Base-by-base conservation (phyloP, 2,797 vertebrate species). In the Falco naumanni region DNA sequence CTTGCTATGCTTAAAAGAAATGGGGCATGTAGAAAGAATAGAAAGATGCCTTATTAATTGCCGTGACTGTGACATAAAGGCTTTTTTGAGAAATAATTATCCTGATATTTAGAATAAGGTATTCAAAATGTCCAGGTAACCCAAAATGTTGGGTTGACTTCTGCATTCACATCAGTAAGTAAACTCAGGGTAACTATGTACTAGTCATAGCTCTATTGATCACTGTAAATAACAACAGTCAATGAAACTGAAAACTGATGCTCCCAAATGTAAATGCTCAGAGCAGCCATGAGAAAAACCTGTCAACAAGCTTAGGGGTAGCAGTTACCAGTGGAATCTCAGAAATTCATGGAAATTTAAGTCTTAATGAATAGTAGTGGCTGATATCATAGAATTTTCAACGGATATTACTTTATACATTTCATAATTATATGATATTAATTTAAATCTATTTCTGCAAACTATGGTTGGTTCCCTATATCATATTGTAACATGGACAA, bases 21-120 rank as follows among this genome's bases (percentile, higher is more conserved):
- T 34, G 54, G 75, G 84, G 78, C 91, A 87, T 90, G 74, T 51
- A 95, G 66, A 80, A 91, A 79, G 94, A 93, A 87, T 75, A 77
- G 77, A 64, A 82, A 66, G 45, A 43, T 74, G 64, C 75, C 54
- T 71, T 96, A 77, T 91, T 95, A 87, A 94, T 82, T 59, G 68
- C 78, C 60, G 72, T 43, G n/a, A 75, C 69, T 16, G 17, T 77
- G 54, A 33, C 47, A 79, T 95, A 91, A 96, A 93, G 92, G 83
- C 93, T 93, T 89, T 50, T 65, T 17, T 37, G 80, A 76, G 66
- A 95, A 93, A 69, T 70, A 93, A 87, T 83, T 53, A 63, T 57
- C 74, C 72, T 84, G 34, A 41, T 41, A 34, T 57, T 91, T 75
- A 68, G 66, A 93, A 56, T 80, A 57, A 87, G 29, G 15, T 31